Evolutionary conservation across 2,888 invertebrate species (phyloP).

Genomic region (Acanthosepion pharaonis): DNA sequence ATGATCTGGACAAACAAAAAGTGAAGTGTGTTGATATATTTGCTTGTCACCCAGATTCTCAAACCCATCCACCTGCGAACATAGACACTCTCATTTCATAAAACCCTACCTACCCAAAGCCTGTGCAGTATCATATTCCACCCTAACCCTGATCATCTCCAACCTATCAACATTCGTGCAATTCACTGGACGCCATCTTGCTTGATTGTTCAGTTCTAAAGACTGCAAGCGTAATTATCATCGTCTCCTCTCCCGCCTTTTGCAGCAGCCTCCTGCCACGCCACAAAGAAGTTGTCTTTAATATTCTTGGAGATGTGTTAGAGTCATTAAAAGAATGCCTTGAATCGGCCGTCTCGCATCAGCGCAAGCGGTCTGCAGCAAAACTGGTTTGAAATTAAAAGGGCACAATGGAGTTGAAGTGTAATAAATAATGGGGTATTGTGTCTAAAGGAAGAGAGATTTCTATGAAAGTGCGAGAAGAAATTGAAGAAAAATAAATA

Average conservation of each 20-base stretch:
- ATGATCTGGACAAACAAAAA: background rate
- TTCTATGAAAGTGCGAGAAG: too few relatives aligned
- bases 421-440: background rate
- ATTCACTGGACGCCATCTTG: constrained; percentile 4
- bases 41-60: background rate
- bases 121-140: background rate
- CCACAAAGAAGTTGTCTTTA: background rate
- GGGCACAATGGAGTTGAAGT: background rate
- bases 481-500: too few relatives aligned
- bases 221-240: background rate
- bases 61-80: background rate
- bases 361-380: background rate
- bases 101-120: background rate
- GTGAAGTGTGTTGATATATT: background rate
- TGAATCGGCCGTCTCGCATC: background rate
- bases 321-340: background rate
- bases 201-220: background rate
- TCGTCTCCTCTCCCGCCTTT: background rate
- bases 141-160: background rate
- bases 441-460: background rate
- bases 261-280: background rate
- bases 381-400: background rate
- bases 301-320: background rate
- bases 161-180: background rate
- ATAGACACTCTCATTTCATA: background rate